These are phyloP conservation scores for Conus ventricosus DNA, from an alignment of 1,140 invertebrate genomes.

Conservation along the genomic window DNA sequence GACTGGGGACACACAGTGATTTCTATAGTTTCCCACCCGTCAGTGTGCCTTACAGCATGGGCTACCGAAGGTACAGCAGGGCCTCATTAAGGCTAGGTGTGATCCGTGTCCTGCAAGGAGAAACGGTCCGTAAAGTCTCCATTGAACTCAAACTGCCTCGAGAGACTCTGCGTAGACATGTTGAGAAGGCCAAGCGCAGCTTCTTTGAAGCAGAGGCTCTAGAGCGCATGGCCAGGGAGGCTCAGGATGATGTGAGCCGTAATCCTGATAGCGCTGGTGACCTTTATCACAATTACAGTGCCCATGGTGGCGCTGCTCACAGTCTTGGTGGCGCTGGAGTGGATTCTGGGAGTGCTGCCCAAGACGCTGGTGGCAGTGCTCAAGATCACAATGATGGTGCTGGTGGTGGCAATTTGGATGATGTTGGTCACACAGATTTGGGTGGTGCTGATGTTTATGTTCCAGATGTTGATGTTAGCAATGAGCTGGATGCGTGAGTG, in stretches of 20 bases:
- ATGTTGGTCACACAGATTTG: too few species aligned
- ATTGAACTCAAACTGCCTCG: conserved; percentile 1
- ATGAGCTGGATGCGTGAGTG: too few species aligned
- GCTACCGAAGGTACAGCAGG: background rate
- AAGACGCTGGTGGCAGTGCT: too few species aligned
- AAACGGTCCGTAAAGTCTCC: background rate
- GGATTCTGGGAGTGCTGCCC: too few species aligned
- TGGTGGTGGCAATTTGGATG: too few species aligned
- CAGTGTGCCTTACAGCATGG: background rate
- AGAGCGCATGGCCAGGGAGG: background rate
- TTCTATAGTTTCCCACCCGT: background rate
- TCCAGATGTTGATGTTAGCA: too few species aligned
- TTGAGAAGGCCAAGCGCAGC: background rate
- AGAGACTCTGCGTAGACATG: conserved; percentile 11
- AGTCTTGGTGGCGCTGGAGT: background rate
- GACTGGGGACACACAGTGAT: background rate
- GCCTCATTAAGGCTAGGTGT: background rate
- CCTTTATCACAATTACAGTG: background rate
- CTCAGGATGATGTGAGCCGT: background rate
- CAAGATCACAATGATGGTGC: too few species aligned
- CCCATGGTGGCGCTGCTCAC: background rate
- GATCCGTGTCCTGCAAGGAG: conserved; percentile 2
- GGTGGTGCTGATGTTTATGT: too few species aligned
- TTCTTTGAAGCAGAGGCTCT: background rate
- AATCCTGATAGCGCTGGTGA: background rate